Evolutionary conservation across 2,888 invertebrate genomes (phyloP).

Genomic region (Lacanobia wlatinum): DNA sequence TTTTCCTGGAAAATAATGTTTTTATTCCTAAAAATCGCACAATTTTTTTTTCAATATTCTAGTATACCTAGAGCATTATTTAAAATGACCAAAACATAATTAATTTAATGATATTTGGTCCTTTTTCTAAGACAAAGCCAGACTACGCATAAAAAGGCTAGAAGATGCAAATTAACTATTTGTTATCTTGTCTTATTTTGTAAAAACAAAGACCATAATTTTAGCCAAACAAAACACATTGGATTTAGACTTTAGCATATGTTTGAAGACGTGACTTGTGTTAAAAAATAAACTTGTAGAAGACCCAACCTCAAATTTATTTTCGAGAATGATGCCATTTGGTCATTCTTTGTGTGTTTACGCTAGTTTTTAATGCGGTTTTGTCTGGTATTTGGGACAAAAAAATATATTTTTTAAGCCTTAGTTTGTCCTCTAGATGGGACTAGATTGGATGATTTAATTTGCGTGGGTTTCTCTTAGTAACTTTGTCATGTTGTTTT

Average conservation of each 20-base stretch:
- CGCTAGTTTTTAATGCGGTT: conserved; percentile 37
- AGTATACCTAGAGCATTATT: not conserved
- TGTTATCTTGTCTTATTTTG: not conserved
- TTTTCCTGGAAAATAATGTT: too few relatives aligned
- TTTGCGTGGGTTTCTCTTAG: not conserved
- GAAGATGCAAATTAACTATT: not conserved
- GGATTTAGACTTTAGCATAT: conserved; percentile 16
- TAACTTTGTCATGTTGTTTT: not conserved
- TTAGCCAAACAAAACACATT: conserved; percentile 17
- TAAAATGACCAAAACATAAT: not conserved
- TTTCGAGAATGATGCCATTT: conserved; percentile 57
- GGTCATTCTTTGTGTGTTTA: conserved; percentile 33
- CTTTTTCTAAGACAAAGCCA: not conserved
- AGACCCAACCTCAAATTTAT: conserved; percentile 48
- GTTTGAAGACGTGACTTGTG: conserved; percentile 55
- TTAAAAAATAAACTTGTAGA: conserved; percentile 23
- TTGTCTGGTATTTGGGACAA: conserved; percentile 38
- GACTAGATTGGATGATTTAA: not conserved
- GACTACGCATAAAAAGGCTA: not conserved
- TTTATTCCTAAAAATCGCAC: too few relatives aligned
- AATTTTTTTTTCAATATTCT: not conserved
- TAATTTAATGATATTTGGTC: not conserved
- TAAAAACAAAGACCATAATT: not conserved
- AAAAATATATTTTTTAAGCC: conserved; percentile 16
- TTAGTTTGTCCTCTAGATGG: conserved; percentile 4